Evolutionary conservation across 2,888 invertebrate species (phyloP), one percentile per base, ranked within the genome.

Genomic region (Macrosoma leucophasiata): DNA sequence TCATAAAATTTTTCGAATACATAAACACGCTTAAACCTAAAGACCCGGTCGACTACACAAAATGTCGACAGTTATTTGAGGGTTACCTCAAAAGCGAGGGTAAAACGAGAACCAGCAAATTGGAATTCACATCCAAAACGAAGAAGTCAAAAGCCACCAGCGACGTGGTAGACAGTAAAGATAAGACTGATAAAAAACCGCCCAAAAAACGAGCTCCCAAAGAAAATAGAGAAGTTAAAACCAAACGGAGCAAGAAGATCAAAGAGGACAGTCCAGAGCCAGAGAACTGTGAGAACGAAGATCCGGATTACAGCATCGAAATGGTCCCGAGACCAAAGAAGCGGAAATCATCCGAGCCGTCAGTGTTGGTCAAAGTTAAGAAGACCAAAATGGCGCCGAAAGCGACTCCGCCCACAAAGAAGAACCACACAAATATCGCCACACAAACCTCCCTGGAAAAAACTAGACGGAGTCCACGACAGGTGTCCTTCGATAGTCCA

Each of bases 31-130:
- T 95, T 52, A 84, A 90, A 43, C 92, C 91, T 48, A 88, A 92
- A 52, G 89, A 90, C 10, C 71, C 69, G 8, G 94, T 95, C 0
- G 89, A 95, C 62, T 95, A 95, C 61, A 75, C 86, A 1, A 89
- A 90, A 62, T 90, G 92, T 43, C 85, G 88, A 9, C 85, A 88
- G 40, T 73, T 92, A 9, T 90, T 95, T 43, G 69, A 78, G 13
- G 72, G 72, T 23, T 93, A 90, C 8, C 69, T 95, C 1, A 89
- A 91, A 56, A 72, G 81, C 11, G 67, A 88, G 29, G 89, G 89
- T 5, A 84, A 87, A 21, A 62, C 86, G 0, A 71, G 84, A 29
- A 81, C 62, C 23, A 88, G 87, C 22, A 88, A 89, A 45, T 66
- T 94, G 11, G 87, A 86, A 24, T 91, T 91, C 54, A 72, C 72